phyloP scores from a whole-genome alignment of 2,113 vertebrate genomes.

The Dromiciops gliroides region DNA sequence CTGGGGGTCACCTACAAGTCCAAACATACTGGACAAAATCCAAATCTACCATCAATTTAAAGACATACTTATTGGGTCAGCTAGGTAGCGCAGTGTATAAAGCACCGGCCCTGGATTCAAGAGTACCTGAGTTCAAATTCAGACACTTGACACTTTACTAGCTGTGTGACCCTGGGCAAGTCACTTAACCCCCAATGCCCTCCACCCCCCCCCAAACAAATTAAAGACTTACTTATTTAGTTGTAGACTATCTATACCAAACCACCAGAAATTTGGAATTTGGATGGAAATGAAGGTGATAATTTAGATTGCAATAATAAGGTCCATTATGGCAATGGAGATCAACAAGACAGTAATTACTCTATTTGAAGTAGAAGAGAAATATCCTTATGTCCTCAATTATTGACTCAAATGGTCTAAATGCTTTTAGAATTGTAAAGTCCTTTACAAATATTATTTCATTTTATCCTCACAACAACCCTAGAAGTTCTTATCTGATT shows the following conservation, averaged over 20 bases:
- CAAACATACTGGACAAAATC: background rate
- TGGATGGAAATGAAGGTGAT: background rate
- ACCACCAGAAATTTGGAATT: background rate
- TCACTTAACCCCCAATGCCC: no score
- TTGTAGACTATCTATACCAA: background rate
- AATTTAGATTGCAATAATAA: background rate
- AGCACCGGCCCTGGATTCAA: no score
- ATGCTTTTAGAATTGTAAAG: background rate
- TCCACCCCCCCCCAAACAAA: no score
- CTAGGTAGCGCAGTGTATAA: no score
- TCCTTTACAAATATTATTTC: background rate
- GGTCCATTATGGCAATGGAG: background rate
- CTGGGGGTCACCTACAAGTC: background rate
- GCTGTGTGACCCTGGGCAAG: no score
- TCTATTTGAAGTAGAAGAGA: background rate
- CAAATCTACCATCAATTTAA: background rate
- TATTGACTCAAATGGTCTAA: background rate
- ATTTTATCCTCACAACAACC: background rate
- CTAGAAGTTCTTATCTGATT: background rate
- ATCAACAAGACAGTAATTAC: background rate
- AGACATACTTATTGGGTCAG: background rate
- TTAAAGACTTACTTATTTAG: background rate
- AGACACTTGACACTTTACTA: no score
- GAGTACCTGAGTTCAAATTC: no score
- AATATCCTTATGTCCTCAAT: background rate